Evolutionary conservation across 2,113 vertebrate genomes (phyloP).

Genomic region (Polypterus bichir): DNA sequence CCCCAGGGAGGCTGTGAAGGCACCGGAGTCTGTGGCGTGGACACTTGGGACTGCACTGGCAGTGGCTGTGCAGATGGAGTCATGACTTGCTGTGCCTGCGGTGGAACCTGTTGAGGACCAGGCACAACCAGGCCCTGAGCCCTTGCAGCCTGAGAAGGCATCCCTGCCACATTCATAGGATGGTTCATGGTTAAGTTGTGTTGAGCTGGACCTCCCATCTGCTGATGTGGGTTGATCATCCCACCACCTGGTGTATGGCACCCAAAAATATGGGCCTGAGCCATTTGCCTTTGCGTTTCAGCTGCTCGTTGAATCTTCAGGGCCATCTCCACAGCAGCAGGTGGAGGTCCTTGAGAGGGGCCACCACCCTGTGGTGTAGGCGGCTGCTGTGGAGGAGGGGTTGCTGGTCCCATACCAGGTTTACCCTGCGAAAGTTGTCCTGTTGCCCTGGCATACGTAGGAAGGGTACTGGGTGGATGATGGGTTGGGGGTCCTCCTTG

Average conservation of each 20-base stretch:
- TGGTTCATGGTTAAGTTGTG: conserved; percentile 46
- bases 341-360: conserved; percentile 65
- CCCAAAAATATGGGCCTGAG: conserved; percentile 74
- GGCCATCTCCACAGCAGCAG: conserved; percentile 89
- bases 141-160: conserved; percentile 47
- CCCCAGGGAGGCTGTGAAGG: neutral
- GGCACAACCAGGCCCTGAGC: conserved; percentile 34
- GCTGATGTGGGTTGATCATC: conserved; percentile 61
- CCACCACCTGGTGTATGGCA: conserved; percentile 52
- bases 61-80: conserved; percentile 64
- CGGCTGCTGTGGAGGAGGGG: conserved; percentile 55
- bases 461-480: conserved; percentile 58
- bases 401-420: conserved; percentile 69
- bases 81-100: conserved; percentile 63
- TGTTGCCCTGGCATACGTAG: conserved; percentile 61
- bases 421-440: conserved; percentile 84
- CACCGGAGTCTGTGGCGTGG: conserved; percentile 43
- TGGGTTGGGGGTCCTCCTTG: conserved; percentile 55
- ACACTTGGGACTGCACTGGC: conserved; percentile 42
- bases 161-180: conserved; percentile 43
- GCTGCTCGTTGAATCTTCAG: conserved; percentile 95
- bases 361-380: conserved; percentile 41
- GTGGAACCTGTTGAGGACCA: conserved; percentile 35
- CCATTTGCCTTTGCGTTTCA: conserved; percentile 88
- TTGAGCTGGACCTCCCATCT: conserved; percentile 38